phyloP scores from a whole-genome alignment of 1,140 invertebrate genomes.

The Eciton burchellii region DNA sequence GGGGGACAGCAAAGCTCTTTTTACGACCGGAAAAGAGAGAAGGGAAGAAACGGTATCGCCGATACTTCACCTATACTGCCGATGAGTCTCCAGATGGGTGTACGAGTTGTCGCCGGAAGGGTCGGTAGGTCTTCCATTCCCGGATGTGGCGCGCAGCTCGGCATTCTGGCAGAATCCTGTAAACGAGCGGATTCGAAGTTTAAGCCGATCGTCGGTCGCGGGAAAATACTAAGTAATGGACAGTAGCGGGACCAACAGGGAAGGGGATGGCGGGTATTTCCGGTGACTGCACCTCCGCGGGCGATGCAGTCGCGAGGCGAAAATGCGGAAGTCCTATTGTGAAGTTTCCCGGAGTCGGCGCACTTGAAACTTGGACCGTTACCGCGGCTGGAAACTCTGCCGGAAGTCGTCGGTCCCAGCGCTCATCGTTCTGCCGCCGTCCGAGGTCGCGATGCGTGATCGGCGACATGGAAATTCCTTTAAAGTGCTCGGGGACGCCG shows the following conservation, averaged over 20 bases:
- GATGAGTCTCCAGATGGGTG: not conserved
- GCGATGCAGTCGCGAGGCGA: constrained; percentile 49
- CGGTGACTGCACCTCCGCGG: constrained; percentile 10
- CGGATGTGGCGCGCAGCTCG: constrained; percentile 57
- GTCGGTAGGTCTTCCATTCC: constrained; percentile 13
- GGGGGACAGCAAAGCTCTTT: not conserved
- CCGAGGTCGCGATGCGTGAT: not conserved
- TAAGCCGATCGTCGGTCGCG: not conserved
- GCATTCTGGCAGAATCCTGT: constrained; percentile 75
- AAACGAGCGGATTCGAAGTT: constrained; percentile 46
- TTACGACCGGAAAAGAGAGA: not conserved
- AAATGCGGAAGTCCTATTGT: constrained; percentile 66
- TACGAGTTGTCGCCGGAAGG: constrained; percentile 57
- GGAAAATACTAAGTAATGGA: too few relatives aligned
- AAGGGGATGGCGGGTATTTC: not conserved
- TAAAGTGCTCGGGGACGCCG: constrained; percentile 20
- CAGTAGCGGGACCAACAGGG: too few relatives aligned
- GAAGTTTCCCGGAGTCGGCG: constrained; percentile 46
- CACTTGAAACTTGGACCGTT: constrained; percentile 50
- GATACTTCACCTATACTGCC: constrained; percentile 39
- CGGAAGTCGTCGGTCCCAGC: constrained; percentile 65
- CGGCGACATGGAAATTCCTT: constrained; percentile 52
- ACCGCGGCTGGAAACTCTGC: constrained; percentile 38
- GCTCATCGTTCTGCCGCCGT: constrained; percentile 42
- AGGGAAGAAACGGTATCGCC: not conserved